These are phyloP conservation scores for Drosophila seclusa DNA, from an alignment of 2,888 invertebrate genomes.

Conservation along the genomic window DNA sequence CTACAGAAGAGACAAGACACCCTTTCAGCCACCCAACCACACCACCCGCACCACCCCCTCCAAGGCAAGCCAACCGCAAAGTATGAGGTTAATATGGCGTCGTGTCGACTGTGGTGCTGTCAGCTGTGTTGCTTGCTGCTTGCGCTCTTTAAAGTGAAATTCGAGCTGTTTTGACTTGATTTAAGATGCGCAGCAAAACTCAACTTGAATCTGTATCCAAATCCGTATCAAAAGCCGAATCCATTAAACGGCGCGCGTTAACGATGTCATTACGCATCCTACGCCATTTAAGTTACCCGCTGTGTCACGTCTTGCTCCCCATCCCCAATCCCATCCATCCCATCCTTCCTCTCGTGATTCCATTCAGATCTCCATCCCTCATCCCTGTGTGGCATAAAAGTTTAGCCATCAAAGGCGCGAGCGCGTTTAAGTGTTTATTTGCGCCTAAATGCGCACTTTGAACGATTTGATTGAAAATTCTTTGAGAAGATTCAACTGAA, in stretches of 20 bases:
- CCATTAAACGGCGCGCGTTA: conserved; percentile 74
- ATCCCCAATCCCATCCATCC: conserved; percentile 86
- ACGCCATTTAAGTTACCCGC: conserved; percentile 40
- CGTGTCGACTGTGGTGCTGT: conserved; percentile 3
- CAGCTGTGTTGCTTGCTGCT: background rate
- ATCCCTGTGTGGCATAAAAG: conserved; percentile 65
- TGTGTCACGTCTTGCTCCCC: conserved; percentile 83
- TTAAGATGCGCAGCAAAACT: conserved; percentile 37
- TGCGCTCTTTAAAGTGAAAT: conserved; percentile 58
- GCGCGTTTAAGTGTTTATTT: conserved; percentile 81
- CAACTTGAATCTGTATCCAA: conserved; percentile 18
- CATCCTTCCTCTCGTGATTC: conserved; percentile 85
- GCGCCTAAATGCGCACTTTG: conserved; percentile 82
- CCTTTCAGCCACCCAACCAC: conserved; percentile 6
- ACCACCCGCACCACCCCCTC: background rate
- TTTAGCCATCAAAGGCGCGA: conserved; percentile 80
- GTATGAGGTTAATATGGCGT: conserved; percentile 66
- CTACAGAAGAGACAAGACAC: background rate
- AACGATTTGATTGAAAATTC: conserved; percentile 82
- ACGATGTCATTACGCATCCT: conserved; percentile 87
- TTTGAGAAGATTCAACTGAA: conserved; percentile 16
- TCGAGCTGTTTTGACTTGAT: conserved; percentile 60
- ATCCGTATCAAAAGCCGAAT: conserved; percentile 40
- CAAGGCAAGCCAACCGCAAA: conserved; percentile 51
- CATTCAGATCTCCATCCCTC: conserved; percentile 53